Conservation (phyloP, 2,888 invertebrate genomes). For the Hyles lineata region DNA sequence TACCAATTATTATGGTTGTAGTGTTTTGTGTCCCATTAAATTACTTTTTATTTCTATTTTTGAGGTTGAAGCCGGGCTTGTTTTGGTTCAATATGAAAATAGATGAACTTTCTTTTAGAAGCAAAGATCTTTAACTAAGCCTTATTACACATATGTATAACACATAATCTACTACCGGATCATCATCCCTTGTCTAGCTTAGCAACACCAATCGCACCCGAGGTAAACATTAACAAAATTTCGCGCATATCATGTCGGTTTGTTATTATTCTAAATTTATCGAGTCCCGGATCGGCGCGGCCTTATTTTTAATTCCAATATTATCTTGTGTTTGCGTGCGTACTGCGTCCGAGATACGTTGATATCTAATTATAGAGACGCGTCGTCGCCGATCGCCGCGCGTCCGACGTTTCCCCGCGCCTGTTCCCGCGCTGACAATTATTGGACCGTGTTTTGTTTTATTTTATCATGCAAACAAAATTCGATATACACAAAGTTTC, state of each 20-base stretch:
- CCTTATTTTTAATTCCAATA: slow-evolving; percentile 53
- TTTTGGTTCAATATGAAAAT: too few species aligned
- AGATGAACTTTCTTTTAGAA: too few species aligned
- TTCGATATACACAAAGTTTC: slow-evolving; percentile 17
- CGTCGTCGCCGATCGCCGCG: slow-evolving; percentile 47
- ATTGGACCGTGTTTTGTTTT: slow-evolving; percentile 55
- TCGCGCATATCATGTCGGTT: slow-evolving; percentile 22
- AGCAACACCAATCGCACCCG: too few species aligned
- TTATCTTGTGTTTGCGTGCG: slow-evolving; percentile 48
- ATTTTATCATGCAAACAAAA: slow-evolving; percentile 30
- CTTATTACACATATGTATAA: too few species aligned
- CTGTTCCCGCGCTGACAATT: slow-evolving; percentile 53
- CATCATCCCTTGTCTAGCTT: too few species aligned
- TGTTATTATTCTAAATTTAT: slow-evolving; percentile 47
- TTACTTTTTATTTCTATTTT: too few species aligned
- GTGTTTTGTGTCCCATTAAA: too few species aligned
- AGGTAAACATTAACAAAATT: not conserved
- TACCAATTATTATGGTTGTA: too few species aligned
- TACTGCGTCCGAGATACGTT: slow-evolving; percentile 55
- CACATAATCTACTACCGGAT: not conserved
- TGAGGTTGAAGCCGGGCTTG: too few species aligned
- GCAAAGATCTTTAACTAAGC: too few species aligned
- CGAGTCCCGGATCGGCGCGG: slow-evolving; percentile 39
- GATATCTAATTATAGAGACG: slow-evolving; percentile 64
- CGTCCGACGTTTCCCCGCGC: slow-evolving; percentile 39